These are phyloP conservation scores for Drosophila paramelanica DNA, from an alignment of 2,888 invertebrate species.

Conservation along the genomic window DNA sequence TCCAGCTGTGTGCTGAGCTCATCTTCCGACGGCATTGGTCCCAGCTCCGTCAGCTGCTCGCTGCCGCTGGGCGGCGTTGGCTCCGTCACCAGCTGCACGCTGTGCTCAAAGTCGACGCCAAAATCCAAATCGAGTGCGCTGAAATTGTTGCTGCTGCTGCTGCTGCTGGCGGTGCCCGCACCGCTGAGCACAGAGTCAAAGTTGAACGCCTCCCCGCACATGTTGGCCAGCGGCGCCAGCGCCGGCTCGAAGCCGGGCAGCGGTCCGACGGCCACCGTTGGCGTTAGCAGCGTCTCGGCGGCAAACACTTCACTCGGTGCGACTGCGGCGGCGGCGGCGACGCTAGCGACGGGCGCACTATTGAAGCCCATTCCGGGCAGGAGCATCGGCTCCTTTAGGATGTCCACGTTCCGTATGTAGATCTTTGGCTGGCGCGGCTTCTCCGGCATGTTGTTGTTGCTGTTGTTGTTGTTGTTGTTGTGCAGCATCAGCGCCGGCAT, in stretches of 20 bases:
- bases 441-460: slow-evolving; percentile 46
- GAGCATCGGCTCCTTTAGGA: slow-evolving; percentile 82
- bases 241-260: slow-evolving; percentile 60
- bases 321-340: slow-evolving; percentile 4
- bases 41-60: slow-evolving; percentile 24
- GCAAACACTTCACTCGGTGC: slow-evolving; percentile 34
- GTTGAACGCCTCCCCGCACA: slow-evolving; percentile 61
- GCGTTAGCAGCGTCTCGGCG: slow-evolving; percentile 54
- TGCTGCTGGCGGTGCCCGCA: slow-evolving; percentile 27
- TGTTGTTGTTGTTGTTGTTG: slow-evolving; percentile 18
- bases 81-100: slow-evolving; percentile 58
- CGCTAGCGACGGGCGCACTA: slow-evolving; percentile 17
- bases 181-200: slow-evolving; percentile 61
- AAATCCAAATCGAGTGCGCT: slow-evolving; percentile 68
- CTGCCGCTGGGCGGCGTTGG: slow-evolving; percentile 42
- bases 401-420: slow-evolving; percentile 85
- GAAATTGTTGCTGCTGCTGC: slow-evolving; percentile 47
- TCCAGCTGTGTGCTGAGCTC: slow-evolving; percentile 39
- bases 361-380: slow-evolving; percentile 66
- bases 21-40: slow-evolving; percentile 16
- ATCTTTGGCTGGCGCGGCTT: slow-evolving; percentile 83
- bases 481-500: slow-evolving; percentile 24
- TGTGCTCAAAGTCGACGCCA: slow-evolving; percentile 59
- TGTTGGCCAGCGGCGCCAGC: slow-evolving; percentile 51
- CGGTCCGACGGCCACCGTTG: slow-evolving; percentile 45